Conservation (phyloP, 2,113 vertebrate species). For the Mungos mungo region DNA sequence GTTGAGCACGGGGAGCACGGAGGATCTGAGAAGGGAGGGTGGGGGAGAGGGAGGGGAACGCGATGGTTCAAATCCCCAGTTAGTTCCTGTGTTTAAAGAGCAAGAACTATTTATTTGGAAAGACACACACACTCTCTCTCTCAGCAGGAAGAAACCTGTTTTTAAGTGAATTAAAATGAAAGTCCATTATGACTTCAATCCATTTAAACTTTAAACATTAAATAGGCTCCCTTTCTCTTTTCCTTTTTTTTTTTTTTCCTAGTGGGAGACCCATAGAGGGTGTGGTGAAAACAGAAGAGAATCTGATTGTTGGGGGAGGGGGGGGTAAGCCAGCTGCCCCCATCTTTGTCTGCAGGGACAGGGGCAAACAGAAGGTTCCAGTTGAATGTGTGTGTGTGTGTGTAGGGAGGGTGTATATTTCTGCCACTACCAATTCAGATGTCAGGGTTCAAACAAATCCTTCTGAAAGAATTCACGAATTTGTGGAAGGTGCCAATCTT, state of each 20-base stretch:
- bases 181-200: slow-evolving; percentile 40
- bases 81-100: slow-evolving; percentile 54
- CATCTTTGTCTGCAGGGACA: neutral
- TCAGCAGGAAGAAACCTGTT: slow-evolving; percentile 51
- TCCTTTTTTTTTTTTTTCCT: neutral
- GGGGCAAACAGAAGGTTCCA: neutral
- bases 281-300: neutral
- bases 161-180: slow-evolving; percentile 57
- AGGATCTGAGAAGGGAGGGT: neutral
- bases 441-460: neutral
- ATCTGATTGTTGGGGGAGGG: neutral
- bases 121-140: neutral
- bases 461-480: neutral
- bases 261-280: slow-evolving; percentile 43
- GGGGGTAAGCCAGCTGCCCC: neutral
- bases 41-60: neutral
- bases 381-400: neutral
- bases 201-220: slow-evolving; percentile 57
- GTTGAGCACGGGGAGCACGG: neutral
- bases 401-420: neutral
- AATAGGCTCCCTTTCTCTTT: neutral
- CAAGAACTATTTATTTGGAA: slow-evolving; percentile 53
- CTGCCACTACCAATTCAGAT: neutral
- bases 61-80: neutral
- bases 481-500: neutral